phyloP scores from a whole-genome alignment of 2,113 vertebrate species.

The Steatornis caripensis region DNA sequence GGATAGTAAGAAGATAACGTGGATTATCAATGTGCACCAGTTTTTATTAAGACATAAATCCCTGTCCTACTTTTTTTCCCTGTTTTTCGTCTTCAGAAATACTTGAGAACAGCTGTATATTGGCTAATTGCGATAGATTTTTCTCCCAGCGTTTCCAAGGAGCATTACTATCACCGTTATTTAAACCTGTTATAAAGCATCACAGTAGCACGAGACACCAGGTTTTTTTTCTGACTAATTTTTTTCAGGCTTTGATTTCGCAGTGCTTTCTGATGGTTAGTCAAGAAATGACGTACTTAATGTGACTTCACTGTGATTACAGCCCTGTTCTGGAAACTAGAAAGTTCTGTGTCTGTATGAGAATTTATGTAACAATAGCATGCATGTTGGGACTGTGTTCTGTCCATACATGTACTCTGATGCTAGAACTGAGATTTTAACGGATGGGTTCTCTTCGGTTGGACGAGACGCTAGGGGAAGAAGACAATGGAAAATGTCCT shows the following conservation, averaged over 20 bases:
- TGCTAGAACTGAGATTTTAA: not conserved
- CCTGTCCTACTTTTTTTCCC: not conserved
- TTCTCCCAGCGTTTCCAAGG: not conserved
- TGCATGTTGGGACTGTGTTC: not conserved
- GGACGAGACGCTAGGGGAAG: not conserved
- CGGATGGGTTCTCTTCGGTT: not conserved
- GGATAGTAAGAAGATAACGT: not conserved
- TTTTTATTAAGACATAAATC: not conserved
- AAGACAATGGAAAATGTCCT: not conserved
- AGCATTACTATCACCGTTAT: accelerated
- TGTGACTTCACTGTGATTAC: not conserved
- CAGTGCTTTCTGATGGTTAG: not conserved
- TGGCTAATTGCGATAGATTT: not conserved
- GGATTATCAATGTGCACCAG: not conserved
- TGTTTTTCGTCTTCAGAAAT: not conserved
- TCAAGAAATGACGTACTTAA: not conserved
- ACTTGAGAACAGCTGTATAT: not conserved
- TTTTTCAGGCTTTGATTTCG: not conserved
- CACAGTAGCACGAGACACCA: accelerated
- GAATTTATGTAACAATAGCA: not conserved
- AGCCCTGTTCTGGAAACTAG: not conserved
- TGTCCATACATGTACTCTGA: not conserved
- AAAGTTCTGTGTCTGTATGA: not conserved
- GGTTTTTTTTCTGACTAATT: not conserved
- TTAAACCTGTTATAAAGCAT: not conserved